Percentiles rank a stretch among this genome's conserved stretches.
Evolutionary conservation across 2,888 invertebrate genomes (phyloP).

Genomic region (Lissonota sp.): DNA sequence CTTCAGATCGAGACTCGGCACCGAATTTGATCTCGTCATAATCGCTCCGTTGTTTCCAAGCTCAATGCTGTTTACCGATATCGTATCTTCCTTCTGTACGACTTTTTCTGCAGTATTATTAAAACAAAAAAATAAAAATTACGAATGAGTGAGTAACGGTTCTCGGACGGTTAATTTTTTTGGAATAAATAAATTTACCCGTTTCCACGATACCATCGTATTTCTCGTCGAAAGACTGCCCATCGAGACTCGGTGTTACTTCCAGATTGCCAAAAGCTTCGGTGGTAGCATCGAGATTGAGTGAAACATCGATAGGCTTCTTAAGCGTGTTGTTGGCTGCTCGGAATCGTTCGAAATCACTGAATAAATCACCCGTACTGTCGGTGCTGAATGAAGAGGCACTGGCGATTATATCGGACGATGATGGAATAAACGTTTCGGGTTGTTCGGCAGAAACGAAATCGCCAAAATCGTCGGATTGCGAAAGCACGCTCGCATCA

Average conservation of each 20-base stretch:
- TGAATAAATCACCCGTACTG: slow-evolving; percentile 73
- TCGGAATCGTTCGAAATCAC: slow-evolving; percentile 75
- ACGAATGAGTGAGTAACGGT: neutral
- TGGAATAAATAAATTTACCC: slow-evolving; percentile 67
- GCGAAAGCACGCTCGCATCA: slow-evolving; percentile 64
- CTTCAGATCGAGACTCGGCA: slow-evolving; percentile 83
- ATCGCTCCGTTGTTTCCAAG: slow-evolving; percentile 74
- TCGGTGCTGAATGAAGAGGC: slow-evolving; percentile 44
- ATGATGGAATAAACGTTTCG: slow-evolving; percentile 51
- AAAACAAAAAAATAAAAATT: slow-evolving; percentile 43
- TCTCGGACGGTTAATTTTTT: neutral
- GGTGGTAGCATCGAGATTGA: slow-evolving; percentile 69
- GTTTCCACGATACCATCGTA: slow-evolving; percentile 72
- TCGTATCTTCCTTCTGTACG: slow-evolving; percentile 79
- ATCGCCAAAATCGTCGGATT: slow-evolving; percentile 84
- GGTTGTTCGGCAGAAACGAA: slow-evolving; percentile 82
- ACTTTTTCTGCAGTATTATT: slow-evolving; percentile 73
- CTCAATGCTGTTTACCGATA: slow-evolving; percentile 82
- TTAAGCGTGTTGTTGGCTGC: slow-evolving; percentile 65
- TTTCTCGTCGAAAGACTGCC: slow-evolving; percentile 71
- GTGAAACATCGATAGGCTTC: slow-evolving; percentile 51
- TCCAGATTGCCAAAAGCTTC: slow-evolving; percentile 78
- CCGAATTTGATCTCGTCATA: slow-evolving; percentile 81
- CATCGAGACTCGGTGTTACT: slow-evolving; percentile 70
- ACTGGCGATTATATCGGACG: slow-evolving; percentile 56